A percentile compares a stretch with the other conserved stretches of the same genome.
phyloP scores from a whole-genome alignment of 2,113 vertebrate genomes.

The Leptobrachium ailaonicum region DNA sequence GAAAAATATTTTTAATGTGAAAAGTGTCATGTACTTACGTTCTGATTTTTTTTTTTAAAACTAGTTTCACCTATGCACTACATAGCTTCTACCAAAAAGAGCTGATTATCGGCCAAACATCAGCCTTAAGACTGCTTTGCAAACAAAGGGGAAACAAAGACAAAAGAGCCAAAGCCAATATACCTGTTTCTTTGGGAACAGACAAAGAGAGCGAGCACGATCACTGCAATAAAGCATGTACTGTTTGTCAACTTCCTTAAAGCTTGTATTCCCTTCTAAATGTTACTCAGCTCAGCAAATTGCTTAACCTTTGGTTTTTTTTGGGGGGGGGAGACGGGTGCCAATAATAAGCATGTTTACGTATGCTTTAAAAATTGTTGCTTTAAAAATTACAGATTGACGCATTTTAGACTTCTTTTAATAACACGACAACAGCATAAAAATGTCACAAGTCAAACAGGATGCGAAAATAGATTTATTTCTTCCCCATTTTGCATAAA shows the following conservation, averaged over 20 bases:
- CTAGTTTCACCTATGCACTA: too few species aligned
- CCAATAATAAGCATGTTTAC: not conserved
- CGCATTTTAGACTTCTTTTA: not conserved
- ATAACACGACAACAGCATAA: too few species aligned
- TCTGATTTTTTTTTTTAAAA: too few species aligned
- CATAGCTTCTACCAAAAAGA: too few species aligned
- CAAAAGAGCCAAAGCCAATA: too few species aligned
- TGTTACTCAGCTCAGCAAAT: conserved; percentile 6
- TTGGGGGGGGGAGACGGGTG: not conserved
- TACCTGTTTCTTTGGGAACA: not conserved
- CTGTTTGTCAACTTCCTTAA: too few species aligned
- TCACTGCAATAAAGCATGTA: not conserved
- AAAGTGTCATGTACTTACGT: too few species aligned
- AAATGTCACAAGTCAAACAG: not conserved
- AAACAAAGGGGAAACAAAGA: too few species aligned
- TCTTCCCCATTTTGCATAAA: not conserved
- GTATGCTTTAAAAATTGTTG: too few species aligned
- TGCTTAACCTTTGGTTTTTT: not conserved
- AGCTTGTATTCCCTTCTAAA: not conserved
- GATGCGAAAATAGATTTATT: not conserved
- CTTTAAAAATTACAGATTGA: not conserved
- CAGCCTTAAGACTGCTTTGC: too few species aligned
- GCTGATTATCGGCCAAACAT: too few species aligned
- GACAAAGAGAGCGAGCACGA: not conserved
- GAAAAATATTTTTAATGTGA: too few species aligned